phyloP scores from a whole-genome alignment of 2,113 vertebrate species.

The Megaceryle maxima region DNA sequence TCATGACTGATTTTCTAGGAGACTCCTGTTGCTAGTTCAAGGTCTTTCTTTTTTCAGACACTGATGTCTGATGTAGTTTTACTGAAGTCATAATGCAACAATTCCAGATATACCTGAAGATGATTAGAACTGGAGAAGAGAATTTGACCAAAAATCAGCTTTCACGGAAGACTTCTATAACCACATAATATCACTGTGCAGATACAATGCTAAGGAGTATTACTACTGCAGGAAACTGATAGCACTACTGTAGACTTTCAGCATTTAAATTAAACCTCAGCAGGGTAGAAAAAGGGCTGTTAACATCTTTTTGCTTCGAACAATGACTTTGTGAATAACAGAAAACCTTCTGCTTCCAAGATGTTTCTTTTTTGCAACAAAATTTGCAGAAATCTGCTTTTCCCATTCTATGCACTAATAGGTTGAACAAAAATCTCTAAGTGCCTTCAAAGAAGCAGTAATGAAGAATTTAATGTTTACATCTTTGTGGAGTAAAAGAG shows the following conservation, averaged over 20 bases:
- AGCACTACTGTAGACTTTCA: neutral
- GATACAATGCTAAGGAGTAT: neutral
- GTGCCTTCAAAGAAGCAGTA: neutral
- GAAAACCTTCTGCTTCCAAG: neutral
- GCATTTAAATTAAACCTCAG: neutral
- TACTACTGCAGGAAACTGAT: neutral
- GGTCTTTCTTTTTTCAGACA: neutral
- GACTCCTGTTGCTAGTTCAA: neutral
- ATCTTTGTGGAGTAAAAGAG: neutral
- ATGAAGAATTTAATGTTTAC: neutral
- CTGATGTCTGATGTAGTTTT: neutral
- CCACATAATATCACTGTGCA: neutral
- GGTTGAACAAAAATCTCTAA: neutral
- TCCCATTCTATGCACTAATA: neutral
- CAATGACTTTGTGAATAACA: neutral
- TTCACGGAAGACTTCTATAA: neutral
- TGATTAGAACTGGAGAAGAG: neutral
- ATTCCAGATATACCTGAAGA: neutral
- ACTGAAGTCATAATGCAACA: neutral
- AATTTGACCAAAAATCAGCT: neutral
- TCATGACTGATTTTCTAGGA: neutral
- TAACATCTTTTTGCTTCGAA: neutral
- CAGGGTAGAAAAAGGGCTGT: neutral
- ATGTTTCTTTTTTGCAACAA: neutral
- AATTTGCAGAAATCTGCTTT: neutral